These are phyloP conservation scores for Tiliacea citrago DNA, from an alignment of 2,888 invertebrate genomes.

Conservation along the genomic window DNA sequence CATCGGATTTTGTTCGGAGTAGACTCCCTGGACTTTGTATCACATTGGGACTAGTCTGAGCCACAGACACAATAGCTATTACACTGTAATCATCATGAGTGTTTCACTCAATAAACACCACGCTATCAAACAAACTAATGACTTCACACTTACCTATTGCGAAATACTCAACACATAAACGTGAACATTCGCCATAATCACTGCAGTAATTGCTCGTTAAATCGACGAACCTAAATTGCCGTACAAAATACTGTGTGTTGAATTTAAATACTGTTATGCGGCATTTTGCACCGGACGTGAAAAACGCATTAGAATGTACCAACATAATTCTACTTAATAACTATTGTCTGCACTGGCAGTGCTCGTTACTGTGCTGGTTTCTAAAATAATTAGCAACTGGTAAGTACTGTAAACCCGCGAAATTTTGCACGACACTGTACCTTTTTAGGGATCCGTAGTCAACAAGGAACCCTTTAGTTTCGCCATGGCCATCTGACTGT, in stretches of 20 bases:
- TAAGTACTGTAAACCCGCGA: neutral
- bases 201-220: slow-evolving; percentile 56
- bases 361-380: slow-evolving; percentile 17
- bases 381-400: neutral
- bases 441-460: neutral
- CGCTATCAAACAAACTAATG: slow-evolving; percentile 29
- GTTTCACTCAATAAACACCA: slow-evolving; percentile 29
- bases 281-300: slow-evolving; percentile 58
- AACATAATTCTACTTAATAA: slow-evolving; percentile 25
- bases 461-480: too few relatives aligned
- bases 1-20: too few relatives aligned
- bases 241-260: slow-evolving; percentile 41
- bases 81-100: slow-evolving; percentile 10
- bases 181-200: slow-evolving; percentile 38
- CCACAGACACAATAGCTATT: slow-evolving; percentile 19
- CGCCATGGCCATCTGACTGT: too few relatives aligned
- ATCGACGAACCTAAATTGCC: slow-evolving; percentile 56
- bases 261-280: slow-evolving; percentile 53
- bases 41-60: neutral
- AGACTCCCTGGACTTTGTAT: too few relatives aligned
- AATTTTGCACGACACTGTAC: neutral
- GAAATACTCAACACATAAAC: slow-evolving; percentile 28
- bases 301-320: slow-evolving; percentile 48
- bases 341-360: slow-evolving; percentile 23
- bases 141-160: slow-evolving; percentile 37